A percentile compares a stretch with the other conserved stretches of the same genome.
phyloP scores from a whole-genome alignment of 2,113 vertebrate species.

The Coracopsis vasa region DNA sequence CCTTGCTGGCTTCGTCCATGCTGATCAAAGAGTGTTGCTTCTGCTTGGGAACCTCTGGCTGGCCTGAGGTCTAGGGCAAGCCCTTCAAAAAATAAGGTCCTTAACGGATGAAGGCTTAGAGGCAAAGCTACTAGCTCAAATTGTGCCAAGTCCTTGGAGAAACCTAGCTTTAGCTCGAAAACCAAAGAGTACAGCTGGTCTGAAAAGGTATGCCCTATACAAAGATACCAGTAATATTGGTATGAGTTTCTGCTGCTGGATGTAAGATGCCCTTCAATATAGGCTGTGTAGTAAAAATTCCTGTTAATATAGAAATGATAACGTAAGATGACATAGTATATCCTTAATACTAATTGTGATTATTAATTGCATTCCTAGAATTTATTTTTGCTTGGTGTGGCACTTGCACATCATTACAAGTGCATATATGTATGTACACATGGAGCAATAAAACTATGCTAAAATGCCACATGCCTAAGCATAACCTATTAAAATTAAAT shows the following conservation, averaged over 20 bases:
- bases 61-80: not conserved
- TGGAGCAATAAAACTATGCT: not conserved
- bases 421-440: not conserved
- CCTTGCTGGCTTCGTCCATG: not conserved
- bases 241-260: not conserved
- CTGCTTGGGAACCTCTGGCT: not conserved
- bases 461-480: not conserved
- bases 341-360: not conserved
- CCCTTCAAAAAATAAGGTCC: not conserved
- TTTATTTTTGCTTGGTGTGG: not conserved
- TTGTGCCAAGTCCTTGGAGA: not conserved
- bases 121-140: not conserved
- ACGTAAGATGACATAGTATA: not conserved
- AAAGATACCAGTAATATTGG: not conserved
- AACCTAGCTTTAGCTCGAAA: not conserved
- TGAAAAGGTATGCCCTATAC: fast-evolving
- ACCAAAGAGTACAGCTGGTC: not conserved
- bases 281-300: not conserved
- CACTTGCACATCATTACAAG: not conserved
- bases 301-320: not conserved
- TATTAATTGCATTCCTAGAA: not conserved
- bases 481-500: not conserved
- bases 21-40: not conserved
- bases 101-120: not conserved
- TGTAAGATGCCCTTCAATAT: not conserved